phyloP scores from a whole-genome alignment of 2,113 vertebrate genomes.

The Archilochus colubris region DNA sequence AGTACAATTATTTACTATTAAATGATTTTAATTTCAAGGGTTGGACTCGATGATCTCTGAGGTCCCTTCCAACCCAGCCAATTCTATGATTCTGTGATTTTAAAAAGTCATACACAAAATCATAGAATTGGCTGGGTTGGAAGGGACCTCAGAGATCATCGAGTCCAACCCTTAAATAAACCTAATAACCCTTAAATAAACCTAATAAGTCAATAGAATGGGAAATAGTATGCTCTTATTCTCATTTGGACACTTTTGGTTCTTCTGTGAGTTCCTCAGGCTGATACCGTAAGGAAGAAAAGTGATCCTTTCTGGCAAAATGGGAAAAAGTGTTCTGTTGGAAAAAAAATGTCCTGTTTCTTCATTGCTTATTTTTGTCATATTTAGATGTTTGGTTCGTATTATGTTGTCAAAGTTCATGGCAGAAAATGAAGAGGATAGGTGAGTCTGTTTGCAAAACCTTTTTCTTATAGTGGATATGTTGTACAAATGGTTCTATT shows the following conservation, averaged over 20 bases:
- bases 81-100: no score
- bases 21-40: neutral
- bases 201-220: neutral
- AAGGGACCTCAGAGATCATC: no score
- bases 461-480: neutral
- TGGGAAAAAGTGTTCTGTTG: neutral
- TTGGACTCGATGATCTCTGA: no score
- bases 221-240: neutral
- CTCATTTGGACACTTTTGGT: neutral
- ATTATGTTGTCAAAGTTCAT: conserved; percentile 77
- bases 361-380: conserved; percentile 31
- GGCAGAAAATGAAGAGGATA: conserved; percentile 70
- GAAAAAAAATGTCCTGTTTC: neutral
- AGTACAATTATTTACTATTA: neutral
- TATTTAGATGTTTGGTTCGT: conserved; percentile 85
- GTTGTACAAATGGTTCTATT: neutral
- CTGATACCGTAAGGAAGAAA: neutral
- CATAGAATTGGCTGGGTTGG: no score
- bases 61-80: no score
- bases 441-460: conserved; percentile 63
- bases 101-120: neutral
- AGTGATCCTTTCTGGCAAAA: neutral
- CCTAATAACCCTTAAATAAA: no score
- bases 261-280: neutral
- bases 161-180: no score